Conservation (phyloP, 1,140 invertebrate species). For the Subanguina moxae region DNA sequence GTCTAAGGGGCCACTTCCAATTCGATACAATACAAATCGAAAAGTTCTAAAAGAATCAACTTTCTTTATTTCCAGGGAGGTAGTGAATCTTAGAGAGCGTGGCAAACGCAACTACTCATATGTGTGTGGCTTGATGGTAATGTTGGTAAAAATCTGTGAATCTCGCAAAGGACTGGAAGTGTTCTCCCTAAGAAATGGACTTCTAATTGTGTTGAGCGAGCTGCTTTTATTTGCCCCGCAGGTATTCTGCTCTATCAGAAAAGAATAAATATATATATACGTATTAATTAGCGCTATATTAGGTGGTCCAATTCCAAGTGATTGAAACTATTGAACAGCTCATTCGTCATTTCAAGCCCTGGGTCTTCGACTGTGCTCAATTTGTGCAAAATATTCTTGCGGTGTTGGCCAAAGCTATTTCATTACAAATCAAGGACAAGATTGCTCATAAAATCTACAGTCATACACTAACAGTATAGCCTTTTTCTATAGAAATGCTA, state of each 20-base stretch:
- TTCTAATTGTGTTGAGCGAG: slow-evolving; percentile 47
- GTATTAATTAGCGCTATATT: slow-evolving; percentile 14
- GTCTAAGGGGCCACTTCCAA: too few species aligned
- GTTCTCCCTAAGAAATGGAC: slow-evolving; percentile 15
- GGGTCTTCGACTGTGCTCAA: slow-evolving; percentile 34
- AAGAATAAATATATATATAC: slow-evolving; percentile 21
- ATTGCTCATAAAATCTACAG: slow-evolving; percentile 65
- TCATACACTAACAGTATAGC: slow-evolving; percentile 12
- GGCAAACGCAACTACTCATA: slow-evolving; percentile 55
- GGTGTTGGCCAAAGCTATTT: slow-evolving; percentile 64
- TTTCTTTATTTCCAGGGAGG: slow-evolving; percentile 31
- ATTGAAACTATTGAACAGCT: slow-evolving; percentile 9
- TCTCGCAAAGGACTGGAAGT: slow-evolving; percentile 1
- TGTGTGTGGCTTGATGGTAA: slow-evolving; percentile 50
- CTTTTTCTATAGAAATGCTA: slow-evolving; percentile 11
- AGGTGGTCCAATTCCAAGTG: slow-evolving; percentile 13
- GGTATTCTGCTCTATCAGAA: slow-evolving; percentile 28
- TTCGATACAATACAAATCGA: too few species aligned
- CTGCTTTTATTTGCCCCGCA: slow-evolving; percentile 49
- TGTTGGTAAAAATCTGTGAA: slow-evolving; percentile 49
- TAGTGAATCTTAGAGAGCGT: slow-evolving; percentile 41
- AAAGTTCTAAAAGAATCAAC: too few species aligned
- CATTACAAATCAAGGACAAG: slow-evolving; percentile 79
- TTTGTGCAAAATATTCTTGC: slow-evolving; percentile 56
- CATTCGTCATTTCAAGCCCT: slow-evolving; percentile 23